Evolutionary conservation across 2,888 invertebrate species (phyloP).

Genomic region (Callinectes sapidus): DNA sequence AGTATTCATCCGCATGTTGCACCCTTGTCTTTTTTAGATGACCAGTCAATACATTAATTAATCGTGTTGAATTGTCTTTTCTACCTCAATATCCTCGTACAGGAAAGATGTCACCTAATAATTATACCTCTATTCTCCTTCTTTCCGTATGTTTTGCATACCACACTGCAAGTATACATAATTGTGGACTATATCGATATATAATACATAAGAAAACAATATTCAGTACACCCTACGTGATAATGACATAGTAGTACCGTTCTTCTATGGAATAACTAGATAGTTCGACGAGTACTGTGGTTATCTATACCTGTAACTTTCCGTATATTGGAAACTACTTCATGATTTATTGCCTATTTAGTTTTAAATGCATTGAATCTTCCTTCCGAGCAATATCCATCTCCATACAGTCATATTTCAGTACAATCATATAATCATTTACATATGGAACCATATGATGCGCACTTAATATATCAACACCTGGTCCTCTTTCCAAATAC

Average conservation of each 20-base stretch:
- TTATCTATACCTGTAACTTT: no score
- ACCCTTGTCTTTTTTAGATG: background rate
- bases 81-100: background rate
- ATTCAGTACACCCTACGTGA: no score
- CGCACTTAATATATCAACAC: background rate
- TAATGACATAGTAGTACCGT: no score
- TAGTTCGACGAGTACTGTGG: no score
- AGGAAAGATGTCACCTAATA: background rate
- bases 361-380: no score
- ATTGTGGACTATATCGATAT: no score
- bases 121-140: background rate
- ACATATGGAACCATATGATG: background rate
- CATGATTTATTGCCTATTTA: no score
- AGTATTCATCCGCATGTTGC: conserved; percentile 55
- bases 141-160: background rate
- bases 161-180: no score
- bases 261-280: no score
- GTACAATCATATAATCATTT: background rate
- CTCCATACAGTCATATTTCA: background rate
- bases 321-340: no score
- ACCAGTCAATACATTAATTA: conserved; percentile 13
- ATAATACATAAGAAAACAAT: no score
- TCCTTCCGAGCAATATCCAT: no score
- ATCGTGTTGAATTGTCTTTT: background rate
- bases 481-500: background rate